A percentile compares a stretch with the other conserved stretches of the same genome.
Evolutionary conservation across 2,888 invertebrate species (phyloP).

Genomic region (Pterostichus madidus): DNA sequence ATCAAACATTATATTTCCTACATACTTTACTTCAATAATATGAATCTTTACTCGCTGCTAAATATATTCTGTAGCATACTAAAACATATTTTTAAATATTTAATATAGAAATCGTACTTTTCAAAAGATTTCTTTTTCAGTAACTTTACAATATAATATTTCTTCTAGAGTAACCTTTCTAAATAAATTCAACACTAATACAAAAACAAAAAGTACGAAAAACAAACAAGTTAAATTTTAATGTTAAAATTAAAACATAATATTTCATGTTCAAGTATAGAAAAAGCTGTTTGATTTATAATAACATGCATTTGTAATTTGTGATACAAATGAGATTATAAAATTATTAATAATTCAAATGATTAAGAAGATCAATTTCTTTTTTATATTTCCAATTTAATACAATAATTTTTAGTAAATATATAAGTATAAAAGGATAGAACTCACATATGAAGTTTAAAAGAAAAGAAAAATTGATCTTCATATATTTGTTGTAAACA

Average conservation of each 20-base stretch:
- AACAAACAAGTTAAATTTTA: neutral
- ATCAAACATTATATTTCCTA: slow-evolving; percentile 23
- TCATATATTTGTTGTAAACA: slow-evolving; percentile 6
- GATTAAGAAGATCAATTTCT: slow-evolving; percentile 39
- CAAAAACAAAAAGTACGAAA: neutral
- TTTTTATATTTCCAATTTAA: neutral
- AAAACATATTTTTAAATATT: too few species aligned
- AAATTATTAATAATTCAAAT: slow-evolving; percentile 20
- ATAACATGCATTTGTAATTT: slow-evolving; percentile 44
- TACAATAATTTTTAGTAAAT: neutral
- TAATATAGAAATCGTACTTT: too few species aligned
- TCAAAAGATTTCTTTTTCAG: too few species aligned
- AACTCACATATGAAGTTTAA: neutral
- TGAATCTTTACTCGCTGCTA: too few species aligned
- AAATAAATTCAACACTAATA: neutral
- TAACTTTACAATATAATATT: too few species aligned
- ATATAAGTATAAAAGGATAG: neutral
- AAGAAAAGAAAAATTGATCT: slow-evolving; percentile 30
- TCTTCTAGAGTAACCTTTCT: too few species aligned
- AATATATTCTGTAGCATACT: too few species aligned
- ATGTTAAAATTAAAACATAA: neutral
- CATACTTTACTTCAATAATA: too few species aligned
- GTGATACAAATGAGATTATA: slow-evolving; percentile 13
- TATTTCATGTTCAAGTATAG: slow-evolving; percentile 25
- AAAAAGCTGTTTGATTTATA: slow-evolving; percentile 48